These are phyloP conservation scores for Balaenoptera acutorostrata DNA, from an alignment of 2,113 vertebrate species.

Conservation along the genomic window DNA sequence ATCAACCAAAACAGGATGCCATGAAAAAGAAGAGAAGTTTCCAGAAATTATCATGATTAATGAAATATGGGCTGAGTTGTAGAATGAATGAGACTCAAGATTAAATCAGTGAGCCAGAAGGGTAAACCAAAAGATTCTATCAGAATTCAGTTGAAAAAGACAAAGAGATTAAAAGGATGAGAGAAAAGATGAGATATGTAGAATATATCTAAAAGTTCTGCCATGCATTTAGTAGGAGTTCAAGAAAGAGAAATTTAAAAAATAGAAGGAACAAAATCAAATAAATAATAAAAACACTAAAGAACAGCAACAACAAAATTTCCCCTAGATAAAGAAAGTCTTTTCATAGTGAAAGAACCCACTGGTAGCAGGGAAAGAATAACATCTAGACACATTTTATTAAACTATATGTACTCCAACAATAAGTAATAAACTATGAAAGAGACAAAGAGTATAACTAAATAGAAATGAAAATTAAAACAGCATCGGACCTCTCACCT, in stretches of 20 bases:
- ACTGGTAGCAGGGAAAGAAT: not conserved
- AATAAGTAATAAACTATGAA: not conserved
- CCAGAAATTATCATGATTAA: not conserved
- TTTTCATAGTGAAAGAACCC: not conserved
- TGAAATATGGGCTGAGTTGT: not conserved
- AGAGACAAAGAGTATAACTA: not conserved
- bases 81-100: not conserved
- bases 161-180: not conserved
- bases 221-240: not conserved
- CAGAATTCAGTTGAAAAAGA: not conserved
- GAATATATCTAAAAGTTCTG: not conserved
- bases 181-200: not conserved
- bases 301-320: not conserved
- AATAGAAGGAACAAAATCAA: not conserved
- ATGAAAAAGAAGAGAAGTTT: not conserved
- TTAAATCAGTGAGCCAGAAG: not conserved
- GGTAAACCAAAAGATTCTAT: not conserved
- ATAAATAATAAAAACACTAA: not conserved
- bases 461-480: not conserved
- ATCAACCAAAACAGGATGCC: not conserved
- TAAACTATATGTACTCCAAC: not conserved
- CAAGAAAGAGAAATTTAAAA: not conserved
- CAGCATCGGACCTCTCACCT: not conserved
- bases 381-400: not conserved
- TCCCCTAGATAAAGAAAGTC: not conserved